These are phyloP conservation scores for Sitta europaea DNA, from an alignment of 2,113 vertebrate genomes.

Conservation along the genomic window DNA sequence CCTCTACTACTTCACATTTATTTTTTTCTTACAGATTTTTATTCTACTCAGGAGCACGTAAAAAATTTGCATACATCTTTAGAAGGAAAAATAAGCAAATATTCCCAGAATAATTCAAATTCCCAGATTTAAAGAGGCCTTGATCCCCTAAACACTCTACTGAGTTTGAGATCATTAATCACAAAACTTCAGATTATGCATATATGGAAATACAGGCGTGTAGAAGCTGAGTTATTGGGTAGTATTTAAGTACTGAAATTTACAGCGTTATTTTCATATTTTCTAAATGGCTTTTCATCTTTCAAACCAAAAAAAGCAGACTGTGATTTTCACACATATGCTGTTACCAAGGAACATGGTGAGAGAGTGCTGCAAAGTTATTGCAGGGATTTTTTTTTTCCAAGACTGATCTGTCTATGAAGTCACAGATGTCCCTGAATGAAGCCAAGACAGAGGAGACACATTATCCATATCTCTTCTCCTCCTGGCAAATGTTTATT, in stretches of 20 bases:
- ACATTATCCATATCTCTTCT: not conserved
- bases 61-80: not conserved
- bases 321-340: not conserved
- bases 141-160: not conserved
- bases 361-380: not conserved
- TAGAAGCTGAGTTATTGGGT: not conserved
- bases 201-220: not conserved
- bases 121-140: not conserved
- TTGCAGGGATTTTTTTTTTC: not conserved
- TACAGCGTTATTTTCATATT: not conserved
- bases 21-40: not conserved
- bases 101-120: not conserved
- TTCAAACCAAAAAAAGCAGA: not conserved
- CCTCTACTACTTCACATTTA: not conserved
- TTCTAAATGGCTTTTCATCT: not conserved
- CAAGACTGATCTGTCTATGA: not conserved
- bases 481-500: not conserved
- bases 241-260: not conserved
- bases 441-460: not conserved
- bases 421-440: constrained; percentile 19
- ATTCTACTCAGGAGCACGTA: not conserved
- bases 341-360: not conserved
- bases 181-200: not conserved
- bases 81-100: not conserved
- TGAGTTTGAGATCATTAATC: not conserved